Evolutionary conservation across 2,113 vertebrate genomes (phyloP).

Genomic region (Halichoerus grypus): DNA sequence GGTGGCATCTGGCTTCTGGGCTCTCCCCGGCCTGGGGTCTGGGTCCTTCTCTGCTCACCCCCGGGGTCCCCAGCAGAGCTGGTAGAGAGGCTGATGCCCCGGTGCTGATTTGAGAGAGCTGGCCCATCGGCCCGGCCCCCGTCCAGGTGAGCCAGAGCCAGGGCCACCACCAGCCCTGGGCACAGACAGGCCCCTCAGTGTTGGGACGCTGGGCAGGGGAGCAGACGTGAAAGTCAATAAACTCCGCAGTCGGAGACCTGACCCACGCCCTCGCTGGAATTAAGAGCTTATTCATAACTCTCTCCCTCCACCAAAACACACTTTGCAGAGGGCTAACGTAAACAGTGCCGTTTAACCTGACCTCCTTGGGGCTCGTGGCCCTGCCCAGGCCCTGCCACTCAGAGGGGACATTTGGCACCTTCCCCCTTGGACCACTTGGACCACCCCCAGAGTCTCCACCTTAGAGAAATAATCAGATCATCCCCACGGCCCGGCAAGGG

Average conservation of each 20-base stretch:
- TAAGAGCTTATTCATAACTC: conserved; percentile 77
- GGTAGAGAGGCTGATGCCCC: neutral
- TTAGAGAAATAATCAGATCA: neutral
- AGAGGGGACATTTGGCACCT: conserved; percentile 46
- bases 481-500: fast-evolving
- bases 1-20: neutral
- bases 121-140: neutral
- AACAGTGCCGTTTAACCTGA: conserved; percentile 26
- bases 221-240: conserved; percentile 68
- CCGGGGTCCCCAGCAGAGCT: fast-evolving
- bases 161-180: neutral
- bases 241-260: neutral
- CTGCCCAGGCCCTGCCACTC: conserved; percentile 45
- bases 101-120: neutral
- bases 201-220: fast-evolving
- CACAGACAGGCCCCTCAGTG: neutral
- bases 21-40: fast-evolving
- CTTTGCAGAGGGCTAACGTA: conserved; percentile 51
- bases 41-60: neutral
- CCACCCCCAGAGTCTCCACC: conserved; percentile 69
- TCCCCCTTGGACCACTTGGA: conserved; percentile 13
- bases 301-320: conserved; percentile 54
- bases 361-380: neutral
- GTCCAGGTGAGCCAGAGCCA: neutral
- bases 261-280: conserved; percentile 62